Percentiles rank a stretch among this genome's conserved stretches.
phyloP scores from a whole-genome alignment of 2,888 invertebrate species.

The Drosophila eohydei region DNA sequence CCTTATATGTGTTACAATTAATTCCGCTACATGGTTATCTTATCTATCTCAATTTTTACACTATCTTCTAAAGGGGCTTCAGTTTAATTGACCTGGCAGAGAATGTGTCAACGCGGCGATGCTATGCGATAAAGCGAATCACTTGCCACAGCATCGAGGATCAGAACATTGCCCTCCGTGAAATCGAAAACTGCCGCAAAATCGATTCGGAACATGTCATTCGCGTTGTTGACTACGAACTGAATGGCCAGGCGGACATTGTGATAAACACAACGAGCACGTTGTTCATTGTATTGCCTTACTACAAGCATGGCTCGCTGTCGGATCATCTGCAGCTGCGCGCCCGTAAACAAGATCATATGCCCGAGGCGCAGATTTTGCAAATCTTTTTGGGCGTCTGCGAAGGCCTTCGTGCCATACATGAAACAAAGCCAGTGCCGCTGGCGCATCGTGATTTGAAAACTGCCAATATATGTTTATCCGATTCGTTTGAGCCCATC shows the following conservation, averaged over 20 bases:
- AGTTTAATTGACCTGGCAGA: conserved; percentile 92
- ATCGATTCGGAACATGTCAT: conserved; percentile 91
- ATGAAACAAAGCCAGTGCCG: conserved; percentile 89
- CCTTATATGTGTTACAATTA: not conserved
- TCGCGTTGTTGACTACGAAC: conserved; percentile 89
- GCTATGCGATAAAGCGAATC: conserved; percentile 92
- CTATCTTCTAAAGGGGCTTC: conserved; percentile 88
- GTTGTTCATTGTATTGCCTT: conserved; percentile 90
- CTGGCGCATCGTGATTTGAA: conserved; percentile 94
- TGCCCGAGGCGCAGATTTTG: conserved; percentile 88
- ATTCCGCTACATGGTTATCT: conserved; percentile 34
- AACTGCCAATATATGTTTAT: conserved; percentile 92
- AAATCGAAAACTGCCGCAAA: conserved; percentile 90
- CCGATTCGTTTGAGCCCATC: conserved; percentile 89
- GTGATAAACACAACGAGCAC: conserved; percentile 89
- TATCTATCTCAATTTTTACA: conserved; percentile 30
- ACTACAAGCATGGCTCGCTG: conserved; percentile 91
- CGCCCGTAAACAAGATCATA: conserved; percentile 87
- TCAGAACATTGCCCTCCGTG: conserved; percentile 89
- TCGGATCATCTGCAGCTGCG: conserved; percentile 89
- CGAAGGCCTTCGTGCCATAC: conserved; percentile 90
- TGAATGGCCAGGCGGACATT: conserved; percentile 88
- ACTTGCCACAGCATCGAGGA: conserved; percentile 92
- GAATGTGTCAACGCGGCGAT: conserved; percentile 87
- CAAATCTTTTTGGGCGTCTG: conserved; percentile 90